These are phyloP conservation scores for Esox niger DNA, from an alignment of 2,113 vertebrate species.

Conservation along the genomic window DNA sequence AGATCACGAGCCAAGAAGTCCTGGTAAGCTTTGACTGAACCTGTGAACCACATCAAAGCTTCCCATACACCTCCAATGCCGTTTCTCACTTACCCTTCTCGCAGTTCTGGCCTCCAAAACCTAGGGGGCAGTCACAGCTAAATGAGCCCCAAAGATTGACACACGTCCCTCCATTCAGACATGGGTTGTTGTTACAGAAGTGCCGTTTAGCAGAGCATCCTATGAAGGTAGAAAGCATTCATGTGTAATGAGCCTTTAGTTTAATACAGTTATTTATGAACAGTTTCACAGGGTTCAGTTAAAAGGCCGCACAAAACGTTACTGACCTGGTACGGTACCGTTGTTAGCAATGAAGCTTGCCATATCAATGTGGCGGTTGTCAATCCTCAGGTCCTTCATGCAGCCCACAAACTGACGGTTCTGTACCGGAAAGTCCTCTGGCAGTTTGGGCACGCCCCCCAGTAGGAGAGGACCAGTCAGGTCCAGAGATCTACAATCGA, in stretches of 20 bases:
- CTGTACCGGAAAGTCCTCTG: conserved; percentile 86
- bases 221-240: conserved; percentile 36
- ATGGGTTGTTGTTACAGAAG: conserved; percentile 81
- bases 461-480: conserved; percentile 89
- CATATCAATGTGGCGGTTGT: conserved; percentile 87
- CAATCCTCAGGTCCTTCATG: conserved; percentile 86
- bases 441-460: conserved; percentile 87
- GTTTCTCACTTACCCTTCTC: conserved; percentile 78
- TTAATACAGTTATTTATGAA: conserved; percentile 48
- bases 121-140: conserved; percentile 85
- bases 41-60: not conserved
- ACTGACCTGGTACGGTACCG: conserved; percentile 84
- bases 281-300: not conserved
- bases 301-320: not conserved
- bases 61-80: not conserved
- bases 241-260: too few species aligned
- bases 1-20: not conserved
- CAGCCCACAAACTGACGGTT: conserved; percentile 89
- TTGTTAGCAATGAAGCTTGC: conserved; percentile 93
- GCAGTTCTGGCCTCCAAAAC: conserved; percentile 86
- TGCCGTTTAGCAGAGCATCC: conserved; percentile 88
- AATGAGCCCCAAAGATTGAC: conserved; percentile 87
- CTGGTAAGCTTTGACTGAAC: not conserved
- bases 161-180: conserved; percentile 87
- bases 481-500: conserved; percentile 82